These are phyloP conservation scores for Piscicola geometra DNA, from an alignment of 2,888 invertebrate species.

Conservation along the genomic window DNA sequence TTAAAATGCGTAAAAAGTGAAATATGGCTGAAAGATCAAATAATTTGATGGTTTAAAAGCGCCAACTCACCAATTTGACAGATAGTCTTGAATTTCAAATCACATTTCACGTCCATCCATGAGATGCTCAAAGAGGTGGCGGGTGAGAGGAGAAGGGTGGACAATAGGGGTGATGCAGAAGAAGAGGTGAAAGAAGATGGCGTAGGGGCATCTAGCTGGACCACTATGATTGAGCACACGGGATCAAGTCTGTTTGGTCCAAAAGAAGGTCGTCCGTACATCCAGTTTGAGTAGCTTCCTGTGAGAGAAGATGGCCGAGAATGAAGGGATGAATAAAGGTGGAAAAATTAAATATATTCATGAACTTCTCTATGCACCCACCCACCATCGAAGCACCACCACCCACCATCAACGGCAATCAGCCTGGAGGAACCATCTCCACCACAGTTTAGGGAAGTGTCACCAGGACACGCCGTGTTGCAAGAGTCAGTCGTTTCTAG, in stretches of 20 bases:
- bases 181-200: too few species aligned
- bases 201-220: not conserved
- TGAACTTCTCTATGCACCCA: too few species aligned
- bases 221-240: not conserved
- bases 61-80: conserved; percentile 4
- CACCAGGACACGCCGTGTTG: not conserved
- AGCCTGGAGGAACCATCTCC: not conserved
- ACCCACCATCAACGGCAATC: not conserved
- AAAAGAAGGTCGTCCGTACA: not conserved
- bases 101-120: conserved; percentile 15
- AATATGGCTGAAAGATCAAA: too few species aligned
- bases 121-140: too few species aligned
- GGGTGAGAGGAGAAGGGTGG: too few species aligned
- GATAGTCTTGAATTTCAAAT: not conserved
- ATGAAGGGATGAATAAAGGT: too few species aligned
- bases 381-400: not conserved
- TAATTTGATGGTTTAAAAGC: not conserved
- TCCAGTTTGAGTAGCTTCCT: conserved; percentile 3
- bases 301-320: not conserved
- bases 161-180: too few species aligned
- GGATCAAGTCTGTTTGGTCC: not conserved
- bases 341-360: too few species aligned
- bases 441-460: not conserved
- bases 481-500: not conserved
- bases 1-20: too few species aligned